These are phyloP conservation scores for Drosophila merina DNA, from an alignment of 2,888 invertebrate species.

Conservation along the genomic window DNA sequence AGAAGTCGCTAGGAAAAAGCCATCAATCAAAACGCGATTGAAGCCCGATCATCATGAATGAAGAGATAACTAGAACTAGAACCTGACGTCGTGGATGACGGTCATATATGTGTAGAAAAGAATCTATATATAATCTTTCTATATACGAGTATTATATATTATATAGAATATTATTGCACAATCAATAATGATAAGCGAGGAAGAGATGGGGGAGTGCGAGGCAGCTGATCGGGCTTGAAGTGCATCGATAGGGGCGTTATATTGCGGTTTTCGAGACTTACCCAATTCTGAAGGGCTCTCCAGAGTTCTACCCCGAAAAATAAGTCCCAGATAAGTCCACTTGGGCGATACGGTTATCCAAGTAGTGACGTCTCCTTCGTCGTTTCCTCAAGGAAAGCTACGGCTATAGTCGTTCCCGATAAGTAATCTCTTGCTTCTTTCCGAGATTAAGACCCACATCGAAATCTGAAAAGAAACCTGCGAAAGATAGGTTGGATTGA, in stretches of 20 bases:
- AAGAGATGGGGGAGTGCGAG: too few species aligned
- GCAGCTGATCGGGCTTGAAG: background rate
- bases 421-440: background rate
- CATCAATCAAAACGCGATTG: slow-evolving; percentile 22
- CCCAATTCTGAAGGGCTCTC: slow-evolving; percentile 9
- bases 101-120: background rate
- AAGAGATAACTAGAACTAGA: slow-evolving; percentile 1
- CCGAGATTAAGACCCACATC: too few species aligned
- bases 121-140: background rate
- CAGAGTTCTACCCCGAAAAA: slow-evolving; percentile 2
- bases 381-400: background rate
- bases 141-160: background rate
- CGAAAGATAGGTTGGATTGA: too few species aligned
- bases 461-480: too few species aligned
- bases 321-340: background rate
- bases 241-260: slow-evolving; percentile 19
- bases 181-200: slow-evolving; percentile 11
- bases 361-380: slow-evolving; percentile 11
- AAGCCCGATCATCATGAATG: slow-evolving; percentile 22
- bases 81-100: slow-evolving; percentile 2
- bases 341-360: slow-evolving; percentile 4
- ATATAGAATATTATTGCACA: slow-evolving; percentile 17
- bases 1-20: background rate
- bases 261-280: background rate
- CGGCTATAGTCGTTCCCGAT: background rate